Evolutionary conservation across 2,888 invertebrate species (phyloP).

Genomic region (Oscheius sp.): DNA sequence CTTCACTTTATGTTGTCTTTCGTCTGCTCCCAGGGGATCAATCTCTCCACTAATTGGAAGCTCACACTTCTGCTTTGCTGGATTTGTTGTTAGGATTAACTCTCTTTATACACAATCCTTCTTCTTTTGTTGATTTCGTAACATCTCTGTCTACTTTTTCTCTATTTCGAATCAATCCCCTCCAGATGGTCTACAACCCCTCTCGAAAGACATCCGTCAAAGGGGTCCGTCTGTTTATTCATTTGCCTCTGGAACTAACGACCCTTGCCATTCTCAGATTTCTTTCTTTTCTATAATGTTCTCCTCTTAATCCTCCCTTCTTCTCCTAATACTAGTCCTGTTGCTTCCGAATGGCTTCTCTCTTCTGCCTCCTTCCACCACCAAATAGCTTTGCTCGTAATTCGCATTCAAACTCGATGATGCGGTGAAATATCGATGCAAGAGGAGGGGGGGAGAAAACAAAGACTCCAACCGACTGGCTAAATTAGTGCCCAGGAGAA

Average conservation of each 20-base stretch:
- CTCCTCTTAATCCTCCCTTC: not conserved
- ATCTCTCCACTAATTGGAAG: conserved; percentile 1
- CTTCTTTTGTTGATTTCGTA: no score
- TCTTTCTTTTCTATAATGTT: conserved; percentile 10
- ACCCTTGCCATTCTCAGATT: not conserved
- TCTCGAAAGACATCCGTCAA: no score
- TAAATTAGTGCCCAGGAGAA: no score
- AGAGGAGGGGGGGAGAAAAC: not conserved
- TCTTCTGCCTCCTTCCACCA: conserved; percentile 7
- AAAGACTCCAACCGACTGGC: not conserved
- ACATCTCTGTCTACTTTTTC: no score
- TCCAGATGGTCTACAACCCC: no score
- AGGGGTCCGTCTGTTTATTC: no score
- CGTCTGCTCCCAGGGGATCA: not conserved
- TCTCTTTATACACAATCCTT: no score
- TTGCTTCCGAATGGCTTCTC: conserved; percentile 32
- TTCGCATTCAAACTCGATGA: conserved; percentile 14
- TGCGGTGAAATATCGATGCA: conserved; percentile 5
- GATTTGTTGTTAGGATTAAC: not conserved
- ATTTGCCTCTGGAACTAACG: no score
- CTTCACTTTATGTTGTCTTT: not conserved
- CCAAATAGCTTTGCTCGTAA: not conserved
- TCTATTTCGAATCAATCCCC: no score
- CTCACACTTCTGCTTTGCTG: not conserved
- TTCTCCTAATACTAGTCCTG: not conserved